Evolutionary conservation across 2,113 vertebrate species (phyloP).

Genomic region (Cavia aperea): DNA sequence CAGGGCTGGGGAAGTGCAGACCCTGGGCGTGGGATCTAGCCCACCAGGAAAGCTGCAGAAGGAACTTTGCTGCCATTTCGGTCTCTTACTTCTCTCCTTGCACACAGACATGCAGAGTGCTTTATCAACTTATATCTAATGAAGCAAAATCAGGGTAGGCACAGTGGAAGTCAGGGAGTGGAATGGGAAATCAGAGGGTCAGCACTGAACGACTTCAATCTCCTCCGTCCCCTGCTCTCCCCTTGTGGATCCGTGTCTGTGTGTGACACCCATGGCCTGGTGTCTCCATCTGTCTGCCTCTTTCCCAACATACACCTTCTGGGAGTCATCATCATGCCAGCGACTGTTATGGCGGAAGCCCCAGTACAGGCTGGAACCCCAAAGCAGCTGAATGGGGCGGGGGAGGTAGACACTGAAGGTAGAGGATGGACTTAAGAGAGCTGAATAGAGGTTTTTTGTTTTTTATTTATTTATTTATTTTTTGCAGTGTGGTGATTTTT

Average conservation of each 20-base stretch:
- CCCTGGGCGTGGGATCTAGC: background rate
- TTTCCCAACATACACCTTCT: background rate
- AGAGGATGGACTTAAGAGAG: background rate
- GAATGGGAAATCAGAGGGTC: background rate
- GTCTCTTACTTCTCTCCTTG: background rate
- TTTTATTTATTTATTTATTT: background rate
- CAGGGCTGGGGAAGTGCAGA: too few relatives aligned
- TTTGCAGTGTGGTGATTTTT: constrained; percentile 30
- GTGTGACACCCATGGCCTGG: too few relatives aligned
- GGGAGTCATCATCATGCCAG: rapidly evolving
- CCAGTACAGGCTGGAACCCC: background rate
- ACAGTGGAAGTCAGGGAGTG: background rate
- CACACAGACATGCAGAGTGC: background rate
- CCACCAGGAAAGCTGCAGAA: rapidly evolving
- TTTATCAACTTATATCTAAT: background rate
- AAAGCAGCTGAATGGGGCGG: background rate
- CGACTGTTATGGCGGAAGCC: background rate
- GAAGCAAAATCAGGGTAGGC: background rate
- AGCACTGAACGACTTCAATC: background rate
- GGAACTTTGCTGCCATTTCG: background rate
- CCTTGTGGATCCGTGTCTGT: background rate
- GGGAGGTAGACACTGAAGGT: background rate
- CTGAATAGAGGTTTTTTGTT: background rate
- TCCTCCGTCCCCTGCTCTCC: background rate
- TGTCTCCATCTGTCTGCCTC: background rate